Evolutionary conservation across 2,113 vertebrate species (phyloP), one percentile per base, ranked within the genome.

Genomic region (Esox niger): DNA sequence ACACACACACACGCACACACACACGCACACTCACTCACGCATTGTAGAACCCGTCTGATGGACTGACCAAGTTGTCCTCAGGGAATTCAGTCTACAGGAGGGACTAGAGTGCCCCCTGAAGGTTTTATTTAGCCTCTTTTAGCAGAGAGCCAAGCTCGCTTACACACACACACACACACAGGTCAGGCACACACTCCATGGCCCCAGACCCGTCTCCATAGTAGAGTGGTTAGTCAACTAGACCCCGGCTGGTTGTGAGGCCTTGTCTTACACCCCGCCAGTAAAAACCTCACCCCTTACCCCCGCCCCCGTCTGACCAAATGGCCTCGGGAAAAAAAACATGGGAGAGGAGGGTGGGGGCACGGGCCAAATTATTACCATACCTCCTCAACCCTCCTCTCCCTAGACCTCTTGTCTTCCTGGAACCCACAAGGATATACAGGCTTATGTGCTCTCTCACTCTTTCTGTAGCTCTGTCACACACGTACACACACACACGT

Each of bases 21-120:
- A 68, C 77, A 74, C 67, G 35, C 15, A 43, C 3, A 62, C 73
- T 60, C 56, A 59, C 17, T 11, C 27, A 27, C 26, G 6, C 25
- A 23, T 26, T 55, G 54, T 25, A 10, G 23, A 21, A 6, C 21
- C 54, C 23, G 23, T 26, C 25, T 25, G 23, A 59, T 27, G 13
- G 38, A 43, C 26, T 3, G 15, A 11, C 13, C 27, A 59, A 27
- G 27, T 55, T n/a, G n/a, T 7, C 21, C 10, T 10, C n/a, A 9
- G 49, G 49, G 47, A 30, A 2, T 27, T 6, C 7, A 0, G 15
- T 30, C 63, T 29, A 47, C 43, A 49, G 11, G 20, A 78, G 76
- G 81, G 27, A 59, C 86, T 82, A 84, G 71, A 87, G 77, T 81
- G 86, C 88, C 89, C 89, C 83, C 89, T 82, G 69, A 76, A 88